Conservation (phyloP, 2,113 vertebrate genomes). For the Gavialis gangeticus region DNA sequence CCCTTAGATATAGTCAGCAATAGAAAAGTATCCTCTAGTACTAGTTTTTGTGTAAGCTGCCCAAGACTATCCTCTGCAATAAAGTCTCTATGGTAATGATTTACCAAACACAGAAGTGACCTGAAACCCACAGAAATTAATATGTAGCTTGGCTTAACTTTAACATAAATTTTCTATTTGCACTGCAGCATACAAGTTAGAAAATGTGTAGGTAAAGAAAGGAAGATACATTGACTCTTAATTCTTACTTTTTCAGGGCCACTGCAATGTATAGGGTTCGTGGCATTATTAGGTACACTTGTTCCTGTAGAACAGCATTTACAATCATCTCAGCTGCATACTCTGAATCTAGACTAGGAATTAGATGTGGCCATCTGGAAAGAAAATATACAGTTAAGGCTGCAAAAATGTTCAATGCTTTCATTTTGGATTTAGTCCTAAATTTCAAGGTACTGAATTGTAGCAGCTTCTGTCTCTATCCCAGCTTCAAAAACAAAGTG, state of each 20-base stretch:
- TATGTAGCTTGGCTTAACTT: neutral
- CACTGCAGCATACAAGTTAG: too few species aligned
- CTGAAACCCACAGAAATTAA: neutral
- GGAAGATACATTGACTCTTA: neutral
- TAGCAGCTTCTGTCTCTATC: too few species aligned
- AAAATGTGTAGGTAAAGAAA: neutral
- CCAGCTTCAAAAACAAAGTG: neutral
- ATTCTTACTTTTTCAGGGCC: conserved; percentile 83
- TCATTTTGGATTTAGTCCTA: too few species aligned
- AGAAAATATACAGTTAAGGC: neutral
- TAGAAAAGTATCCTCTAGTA: neutral
- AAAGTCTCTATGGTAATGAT: neutral
- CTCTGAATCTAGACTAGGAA: conserved; percentile 84
- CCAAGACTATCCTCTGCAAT: neutral
- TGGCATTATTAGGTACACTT: conserved; percentile 83
- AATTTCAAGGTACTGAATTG: too few species aligned
- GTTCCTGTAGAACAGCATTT: conserved; percentile 84
- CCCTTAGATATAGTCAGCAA: neutral
- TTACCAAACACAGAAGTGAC: neutral
- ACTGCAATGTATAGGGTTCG: conserved; percentile 42
- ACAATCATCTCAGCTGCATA: conserved; percentile 87
- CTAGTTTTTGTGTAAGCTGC: neutral
- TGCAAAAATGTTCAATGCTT: too few species aligned
- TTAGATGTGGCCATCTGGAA: conserved; percentile 82
- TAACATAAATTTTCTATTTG: too few species aligned